Conservation (phyloP, 1,140 invertebrate genomes). For the Batillaria attramentaria region DNA sequence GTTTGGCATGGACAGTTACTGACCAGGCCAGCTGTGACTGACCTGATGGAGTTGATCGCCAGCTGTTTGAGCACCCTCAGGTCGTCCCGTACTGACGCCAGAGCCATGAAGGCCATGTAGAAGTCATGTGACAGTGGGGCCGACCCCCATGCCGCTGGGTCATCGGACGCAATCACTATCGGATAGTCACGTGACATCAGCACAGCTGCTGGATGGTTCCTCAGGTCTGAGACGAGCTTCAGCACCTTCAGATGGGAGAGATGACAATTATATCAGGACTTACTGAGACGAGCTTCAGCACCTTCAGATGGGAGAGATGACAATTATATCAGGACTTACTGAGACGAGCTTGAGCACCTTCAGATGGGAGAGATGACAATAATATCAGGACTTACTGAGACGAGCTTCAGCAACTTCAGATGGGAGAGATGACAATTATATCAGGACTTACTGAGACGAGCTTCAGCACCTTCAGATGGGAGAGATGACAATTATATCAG, state of each 20-base stretch:
- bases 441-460: too few species aligned
- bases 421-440: too few species aligned
- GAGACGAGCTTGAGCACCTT: too few species aligned
- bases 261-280: too few species aligned
- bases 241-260: conserved; percentile 83
- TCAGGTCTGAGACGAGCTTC: conserved; percentile 80
- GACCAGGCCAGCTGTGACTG: conserved; percentile 33
- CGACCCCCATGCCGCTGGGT: conserved; percentile 85
- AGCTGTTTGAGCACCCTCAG: conserved; percentile 83
- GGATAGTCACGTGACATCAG: conserved; percentile 77
- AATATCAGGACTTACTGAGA: too few species aligned
- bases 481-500: too few species aligned
- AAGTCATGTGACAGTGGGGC: conserved; percentile 83
- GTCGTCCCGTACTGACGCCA: conserved; percentile 80
- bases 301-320: too few species aligned
- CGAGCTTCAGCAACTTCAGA: too few species aligned
- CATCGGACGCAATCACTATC: conserved; percentile 81
- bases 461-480: too few species aligned
- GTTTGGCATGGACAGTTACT: not conserved
- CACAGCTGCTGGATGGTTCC: conserved; percentile 83
- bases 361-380: too few species aligned
- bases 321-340: too few species aligned
- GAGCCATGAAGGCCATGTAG: conserved; percentile 85
- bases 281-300: too few species aligned
- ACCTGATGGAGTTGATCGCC: conserved; percentile 83